Evolutionary conservation across 2,113 vertebrate genomes (phyloP), one percentile per base, ranked within the genome.

Genomic region (Bostrychus sinensis): DNA sequence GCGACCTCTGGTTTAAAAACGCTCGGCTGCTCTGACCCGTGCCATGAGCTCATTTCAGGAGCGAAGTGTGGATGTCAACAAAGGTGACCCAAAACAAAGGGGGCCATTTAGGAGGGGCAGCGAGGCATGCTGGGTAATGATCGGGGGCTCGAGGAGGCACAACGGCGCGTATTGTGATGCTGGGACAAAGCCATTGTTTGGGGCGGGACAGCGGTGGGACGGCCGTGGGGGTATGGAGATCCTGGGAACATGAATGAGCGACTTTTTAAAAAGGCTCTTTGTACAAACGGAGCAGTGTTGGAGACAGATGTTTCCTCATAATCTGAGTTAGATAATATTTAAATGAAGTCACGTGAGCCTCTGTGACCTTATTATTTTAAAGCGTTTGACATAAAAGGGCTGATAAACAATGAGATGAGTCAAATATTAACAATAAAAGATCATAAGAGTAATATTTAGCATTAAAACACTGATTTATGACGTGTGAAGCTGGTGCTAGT

Each of bases 131-230:
- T 82, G 83, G 86, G 85, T 84, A 84, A 89, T 86, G 32, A 1
- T 34, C 32, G 32, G 32, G 32, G 41, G 41, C 41, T 42, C 19
- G 20, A 6, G 43, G n/a, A 19, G 12, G 11, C 25, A 90, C 87
- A 90, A 89, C 74, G 68, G 17, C 38, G 55, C 39, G 57, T 76
- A 79, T 88, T 90, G 89, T 90, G 16, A 54, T 36, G 9, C 0
- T 1, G 39, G 42, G 66, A 90, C 87, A 89, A 82, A 72, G 80
- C 74, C 72, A 74, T 81, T 83, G 76, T 82, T n/a, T 88, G 83
- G 87, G 76, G 25, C 54, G 66, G 74, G 58, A 7, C 60, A 66
- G 53, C 1, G 38, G 74, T 69, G 65, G 65, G 75, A 54, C n/a
- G n/a, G n/a, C n/a, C n/a, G 41, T 74, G 60, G 5, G 10, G 45